phyloP scores from a whole-genome alignment of 2,888 invertebrate genomes.

The Coecobrya sp. region DNA sequence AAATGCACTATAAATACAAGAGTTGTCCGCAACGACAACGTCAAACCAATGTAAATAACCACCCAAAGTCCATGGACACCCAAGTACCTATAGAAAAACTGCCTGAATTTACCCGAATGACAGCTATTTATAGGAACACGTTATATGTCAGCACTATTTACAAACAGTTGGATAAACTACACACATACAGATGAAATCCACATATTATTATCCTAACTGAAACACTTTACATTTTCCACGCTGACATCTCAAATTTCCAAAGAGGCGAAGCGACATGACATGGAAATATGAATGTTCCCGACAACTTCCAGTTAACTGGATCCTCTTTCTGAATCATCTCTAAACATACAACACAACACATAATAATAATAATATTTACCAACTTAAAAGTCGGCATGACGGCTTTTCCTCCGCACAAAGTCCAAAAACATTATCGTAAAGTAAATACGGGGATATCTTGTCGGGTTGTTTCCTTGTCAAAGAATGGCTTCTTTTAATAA shows the following conservation, averaged over 20 bases:
- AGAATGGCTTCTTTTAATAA: conserved; percentile 32
- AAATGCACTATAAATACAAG: background rate
- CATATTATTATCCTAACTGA: background rate
- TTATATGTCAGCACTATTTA: conserved; percentile 19
- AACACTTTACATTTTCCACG: conserved; percentile 11
- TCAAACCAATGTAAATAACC: conserved; percentile 24
- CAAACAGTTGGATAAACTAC: background rate
- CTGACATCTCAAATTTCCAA: conserved; percentile 18
- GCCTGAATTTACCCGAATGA: background rate
- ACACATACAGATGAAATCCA: background rate
- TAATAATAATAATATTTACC: background rate
- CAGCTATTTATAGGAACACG: no score
- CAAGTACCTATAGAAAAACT: background rate
- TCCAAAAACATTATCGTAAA: conserved; percentile 30
- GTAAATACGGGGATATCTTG: conserved; percentile 21
- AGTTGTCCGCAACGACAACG: background rate
- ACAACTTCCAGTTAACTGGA: no score
- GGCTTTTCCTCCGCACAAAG: background rate
- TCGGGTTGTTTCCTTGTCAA: conserved; percentile 11
- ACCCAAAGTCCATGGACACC: background rate
- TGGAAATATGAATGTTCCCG: background rate
- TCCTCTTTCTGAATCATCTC: no score
- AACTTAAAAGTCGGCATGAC: background rate
- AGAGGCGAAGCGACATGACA: background rate
- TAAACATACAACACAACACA: no score